Conservation (phyloP, 1,140 invertebrate species). For the Platorchestia sp. region DNA sequence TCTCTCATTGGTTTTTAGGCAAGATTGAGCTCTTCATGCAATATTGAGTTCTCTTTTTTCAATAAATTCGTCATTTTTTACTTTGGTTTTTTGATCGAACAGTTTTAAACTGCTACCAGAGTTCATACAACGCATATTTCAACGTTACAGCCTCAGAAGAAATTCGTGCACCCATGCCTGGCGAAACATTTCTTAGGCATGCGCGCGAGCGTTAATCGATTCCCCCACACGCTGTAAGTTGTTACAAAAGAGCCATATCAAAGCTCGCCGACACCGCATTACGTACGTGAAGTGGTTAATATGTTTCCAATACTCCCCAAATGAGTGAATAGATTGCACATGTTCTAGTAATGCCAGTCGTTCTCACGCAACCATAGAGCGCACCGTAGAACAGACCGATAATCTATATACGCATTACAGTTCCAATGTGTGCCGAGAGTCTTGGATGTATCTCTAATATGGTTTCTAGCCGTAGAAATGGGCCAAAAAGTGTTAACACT, state of each 20-base stretch:
- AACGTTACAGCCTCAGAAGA: not conserved
- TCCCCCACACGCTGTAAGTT: not conserved
- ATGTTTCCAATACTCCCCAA: not conserved
- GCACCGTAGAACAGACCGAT: not conserved
- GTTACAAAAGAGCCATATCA: conserved; percentile 8
- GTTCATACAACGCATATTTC: not conserved
- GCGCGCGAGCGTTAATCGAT: not conserved
- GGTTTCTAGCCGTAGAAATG: not conserved
- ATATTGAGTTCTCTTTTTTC: not conserved
- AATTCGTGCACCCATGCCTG: not conserved
- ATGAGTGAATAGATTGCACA: not conserved
- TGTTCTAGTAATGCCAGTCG: not conserved
- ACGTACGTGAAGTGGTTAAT: not conserved
- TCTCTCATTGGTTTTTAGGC: not conserved
- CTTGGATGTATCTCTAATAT: not conserved
- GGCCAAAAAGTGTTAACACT: not conserved
- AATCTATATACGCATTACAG: not conserved
- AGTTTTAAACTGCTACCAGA: not conserved
- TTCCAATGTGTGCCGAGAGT: not conserved
- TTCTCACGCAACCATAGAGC: not conserved
- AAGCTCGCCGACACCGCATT: not conserved
- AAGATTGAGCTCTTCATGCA: not conserved
- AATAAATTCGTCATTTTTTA: not conserved
- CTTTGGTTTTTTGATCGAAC: not conserved
- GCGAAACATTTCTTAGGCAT: no score